Evolutionary conservation across 2,797 vertebrate genomes (phyloP), one percentile per base, ranked within the genome.

Genomic region (Hirundo rustica): DNA sequence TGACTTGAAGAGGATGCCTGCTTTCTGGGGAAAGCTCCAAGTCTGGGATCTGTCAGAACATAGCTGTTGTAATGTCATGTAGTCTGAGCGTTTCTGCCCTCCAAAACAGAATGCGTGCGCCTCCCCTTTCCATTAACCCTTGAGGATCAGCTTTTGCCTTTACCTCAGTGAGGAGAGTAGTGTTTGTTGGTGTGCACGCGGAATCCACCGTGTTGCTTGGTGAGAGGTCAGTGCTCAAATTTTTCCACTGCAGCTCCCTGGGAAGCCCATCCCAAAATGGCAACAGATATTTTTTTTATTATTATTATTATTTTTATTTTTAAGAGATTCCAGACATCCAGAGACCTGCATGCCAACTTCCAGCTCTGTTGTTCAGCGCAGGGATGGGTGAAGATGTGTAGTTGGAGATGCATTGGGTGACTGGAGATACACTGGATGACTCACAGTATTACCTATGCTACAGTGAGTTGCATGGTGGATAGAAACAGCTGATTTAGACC

Each of bases 131-230:
- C 44, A 9, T 44, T 51, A 42, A 48, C 64, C 10, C 15, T 30
- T 23, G 54, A 61, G 22, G 16, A 65, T 48, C 55, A 71, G 9
- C 13, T 78, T 64, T 47, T 76, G 47, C 19, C 64, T 34, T 0
- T 34, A 1, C 26, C 20, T 53, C 36, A 38, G 5, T 3, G 3
- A 6, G 8, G 3, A 5, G 7, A 48, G 11, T 13, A 58, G 13
- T 32, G 73, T 65, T 32, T 36, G 10, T 34, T 40, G 44, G 13
- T 17, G 34, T 16, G 7, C 19, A 7, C 0, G 0, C 64, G 82
- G 70, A 93, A 86, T 60, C 61, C 0, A 0, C 17, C 42, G 27
- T 36, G 17, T 15, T 0, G 0, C n/a, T 29, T 51, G 36, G 19
- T 66, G 66, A 84, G 66, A 60, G 76, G 66, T 78, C 1, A 4